A percentile compares a stretch with the other conserved stretches of the same genome.
Conservation (phyloP, 2,113 vertebrate genomes). For the Eurystomus gularis region DNA sequence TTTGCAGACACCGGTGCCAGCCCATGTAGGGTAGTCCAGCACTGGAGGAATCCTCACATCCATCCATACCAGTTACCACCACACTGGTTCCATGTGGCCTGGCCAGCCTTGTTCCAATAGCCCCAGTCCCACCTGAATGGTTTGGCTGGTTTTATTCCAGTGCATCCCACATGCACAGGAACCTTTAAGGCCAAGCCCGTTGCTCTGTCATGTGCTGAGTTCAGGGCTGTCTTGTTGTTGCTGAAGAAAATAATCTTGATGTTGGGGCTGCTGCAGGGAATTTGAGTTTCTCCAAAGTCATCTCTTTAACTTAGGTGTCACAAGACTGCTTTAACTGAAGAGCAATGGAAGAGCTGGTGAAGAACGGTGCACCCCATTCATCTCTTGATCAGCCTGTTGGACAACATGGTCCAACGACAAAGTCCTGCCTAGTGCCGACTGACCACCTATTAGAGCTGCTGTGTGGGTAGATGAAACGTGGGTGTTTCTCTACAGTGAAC, state of each 20-base stretch:
- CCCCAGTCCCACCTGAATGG: neutral
- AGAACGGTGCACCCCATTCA: neutral
- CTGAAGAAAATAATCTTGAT: neutral
- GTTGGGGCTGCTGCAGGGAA: neutral
- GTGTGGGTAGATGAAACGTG: neutral
- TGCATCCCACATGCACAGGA: neutral
- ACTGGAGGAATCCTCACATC: neutral
- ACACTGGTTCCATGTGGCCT: neutral
- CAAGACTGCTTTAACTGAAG: neutral
- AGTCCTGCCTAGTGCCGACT: neutral
- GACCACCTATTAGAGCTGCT: neutral
- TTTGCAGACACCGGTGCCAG: neutral
- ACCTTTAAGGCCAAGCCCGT: neutral
- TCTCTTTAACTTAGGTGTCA: neutral
- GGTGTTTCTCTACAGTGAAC: neutral
- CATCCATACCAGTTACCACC: neutral
- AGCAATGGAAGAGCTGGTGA: neutral
- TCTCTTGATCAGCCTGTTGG: neutral
- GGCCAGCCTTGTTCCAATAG: neutral
- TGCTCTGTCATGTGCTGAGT: neutral
- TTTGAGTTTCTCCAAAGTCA: neutral
- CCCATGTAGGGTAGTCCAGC: neutral
- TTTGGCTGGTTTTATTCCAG: neutral
- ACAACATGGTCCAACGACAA: neutral
- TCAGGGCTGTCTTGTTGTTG: neutral